Conservation (phyloP, 1,140 invertebrate genomes). For the Anagrus nilaparvatae region DNA sequence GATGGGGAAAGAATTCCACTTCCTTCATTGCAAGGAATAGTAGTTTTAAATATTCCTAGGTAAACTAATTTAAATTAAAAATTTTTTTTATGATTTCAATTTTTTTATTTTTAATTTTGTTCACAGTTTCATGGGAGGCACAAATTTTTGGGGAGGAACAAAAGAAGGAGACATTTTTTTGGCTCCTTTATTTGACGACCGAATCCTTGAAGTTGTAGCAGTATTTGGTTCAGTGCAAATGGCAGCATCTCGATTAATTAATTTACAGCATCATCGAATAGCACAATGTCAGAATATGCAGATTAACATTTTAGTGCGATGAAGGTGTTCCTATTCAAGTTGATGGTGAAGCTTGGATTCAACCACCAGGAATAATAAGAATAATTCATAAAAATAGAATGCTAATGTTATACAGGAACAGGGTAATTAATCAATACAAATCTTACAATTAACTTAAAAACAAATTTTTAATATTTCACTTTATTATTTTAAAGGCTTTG, state of each 20-base stretch:
- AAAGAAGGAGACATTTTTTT: conserved; percentile 83
- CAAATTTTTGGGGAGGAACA: conserved; percentile 95
- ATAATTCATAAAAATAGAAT: conserved; percentile 95
- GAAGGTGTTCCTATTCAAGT: conserved; percentile 87
- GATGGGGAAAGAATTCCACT: conserved; percentile 85
- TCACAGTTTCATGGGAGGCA: conserved; percentile 88
- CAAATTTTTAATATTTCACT: not conserved
- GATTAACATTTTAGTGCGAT: conserved; percentile 85
- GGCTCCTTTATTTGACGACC: conserved; percentile 84
- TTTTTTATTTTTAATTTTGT: conserved; percentile 3
- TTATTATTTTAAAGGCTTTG: conserved; percentile 51
- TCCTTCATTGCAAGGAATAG: conserved; percentile 91
- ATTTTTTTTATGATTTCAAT: conserved; percentile 1
- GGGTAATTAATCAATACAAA: too few species aligned
- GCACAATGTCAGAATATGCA: conserved; percentile 92
- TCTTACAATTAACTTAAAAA: too few species aligned
- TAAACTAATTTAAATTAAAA: conserved; percentile 24
- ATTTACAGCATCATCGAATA: conserved; percentile 92
- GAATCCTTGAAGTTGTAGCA: conserved; percentile 89
- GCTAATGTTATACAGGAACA: conserved; percentile 87
- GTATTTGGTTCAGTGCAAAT: conserved; percentile 96
- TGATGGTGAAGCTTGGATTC: conserved; percentile 97
- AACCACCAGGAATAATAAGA: conserved; percentile 88
- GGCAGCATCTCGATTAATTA: conserved; percentile 88
- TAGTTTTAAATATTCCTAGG: conserved; percentile 94